Evolutionary conservation across 2,113 vertebrate species (phyloP), one percentile per base, ranked within the genome.

Genomic region (Heliornis fulica): DNA sequence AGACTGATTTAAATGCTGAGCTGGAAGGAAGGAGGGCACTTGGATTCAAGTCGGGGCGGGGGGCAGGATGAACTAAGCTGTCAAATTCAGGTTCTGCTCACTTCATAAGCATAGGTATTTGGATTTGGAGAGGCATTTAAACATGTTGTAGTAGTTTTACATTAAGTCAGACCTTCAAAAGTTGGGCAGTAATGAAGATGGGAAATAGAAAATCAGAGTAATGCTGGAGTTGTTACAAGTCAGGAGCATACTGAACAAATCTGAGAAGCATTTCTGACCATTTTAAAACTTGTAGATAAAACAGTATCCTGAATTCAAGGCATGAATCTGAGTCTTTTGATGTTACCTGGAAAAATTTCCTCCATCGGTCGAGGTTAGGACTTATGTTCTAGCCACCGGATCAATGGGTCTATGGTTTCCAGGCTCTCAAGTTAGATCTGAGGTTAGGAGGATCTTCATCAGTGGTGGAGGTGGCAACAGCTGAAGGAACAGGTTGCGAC

Each of bases 321-420:
- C 53, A 40, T 76, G 63, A 72, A 87, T 91, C 64, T 41, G 64
- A 90, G 69, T 72, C 46, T 65, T 91, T 34, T 54, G 36, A 91
- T 25, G 7, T 78, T 71, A 59, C 83, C 88, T 95, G 85, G 87
- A 94, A 93, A 87, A 86, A 40, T 16, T 7, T 10, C 66, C 87
- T 90, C 88, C 54, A 48, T 32, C 59, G 25, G 81, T 46, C 83
- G 96, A 97, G 83, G 94, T 88, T 75, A 83, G 90, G 89, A 79
- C 9, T 75, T 80, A 3, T 2, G 64, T 78, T 83, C 65, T 40
- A 74, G 89, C 43, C 56, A 41, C 17, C 8, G 15, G 76, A 43
- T 78, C 5, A 23, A 9, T 15, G 38, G 31, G 31, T 66, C 41
- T 38, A 60, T 11, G 11, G 48, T 91, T 83, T 48, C 41, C 54